Percentiles rank a stretch among this genome's conserved stretches.
Evolutionary conservation across 2,797 vertebrate genomes (phyloP).

Genomic region (Argyrosomus regius): DNA sequence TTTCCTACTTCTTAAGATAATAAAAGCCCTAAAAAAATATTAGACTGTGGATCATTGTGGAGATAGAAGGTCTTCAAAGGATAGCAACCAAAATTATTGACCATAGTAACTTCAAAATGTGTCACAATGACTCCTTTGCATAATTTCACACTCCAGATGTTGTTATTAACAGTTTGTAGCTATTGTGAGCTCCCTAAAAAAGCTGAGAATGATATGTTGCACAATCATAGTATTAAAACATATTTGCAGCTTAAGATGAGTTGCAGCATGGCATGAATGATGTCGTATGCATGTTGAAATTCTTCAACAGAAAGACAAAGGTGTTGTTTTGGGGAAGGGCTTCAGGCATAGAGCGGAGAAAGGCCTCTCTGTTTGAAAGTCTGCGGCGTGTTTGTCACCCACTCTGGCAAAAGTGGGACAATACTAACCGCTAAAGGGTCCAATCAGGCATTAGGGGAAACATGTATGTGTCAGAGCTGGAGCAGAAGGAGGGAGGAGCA

Average conservation of each 20-base stretch:
- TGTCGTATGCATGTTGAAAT: constrained; percentile 39
- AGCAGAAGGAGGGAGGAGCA: constrained; percentile 48
- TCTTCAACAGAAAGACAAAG: constrained; percentile 55
- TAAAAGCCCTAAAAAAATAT: background rate
- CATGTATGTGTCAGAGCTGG: constrained; percentile 53
- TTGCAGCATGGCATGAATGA: constrained; percentile 62
- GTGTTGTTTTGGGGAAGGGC: constrained; percentile 60
- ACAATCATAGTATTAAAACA: constrained; percentile 55
- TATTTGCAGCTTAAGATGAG: constrained; percentile 63
- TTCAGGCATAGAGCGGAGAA: constrained; percentile 83
- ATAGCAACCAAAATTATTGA: constrained; percentile 5
- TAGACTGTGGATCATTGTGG: background rate
- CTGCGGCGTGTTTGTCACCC: constrained; percentile 68
- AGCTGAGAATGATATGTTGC: constrained; percentile 45
- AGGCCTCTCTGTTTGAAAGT: constrained; percentile 81
- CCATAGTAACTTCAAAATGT: constrained; percentile 15
- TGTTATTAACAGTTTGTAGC: constrained; percentile 30
- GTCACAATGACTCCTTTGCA: constrained; percentile 37
- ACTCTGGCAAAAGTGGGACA: constrained; percentile 59
- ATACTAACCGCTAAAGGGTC: constrained; percentile 77
- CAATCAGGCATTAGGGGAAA: constrained; percentile 57
- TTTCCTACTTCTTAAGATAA: background rate
- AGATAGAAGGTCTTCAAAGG: background rate
- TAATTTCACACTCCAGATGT: constrained; percentile 41
- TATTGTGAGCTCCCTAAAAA: constrained; percentile 43